phyloP scores from a whole-genome alignment of 1,140 invertebrate species.

The Drepana arcuata region DNA sequence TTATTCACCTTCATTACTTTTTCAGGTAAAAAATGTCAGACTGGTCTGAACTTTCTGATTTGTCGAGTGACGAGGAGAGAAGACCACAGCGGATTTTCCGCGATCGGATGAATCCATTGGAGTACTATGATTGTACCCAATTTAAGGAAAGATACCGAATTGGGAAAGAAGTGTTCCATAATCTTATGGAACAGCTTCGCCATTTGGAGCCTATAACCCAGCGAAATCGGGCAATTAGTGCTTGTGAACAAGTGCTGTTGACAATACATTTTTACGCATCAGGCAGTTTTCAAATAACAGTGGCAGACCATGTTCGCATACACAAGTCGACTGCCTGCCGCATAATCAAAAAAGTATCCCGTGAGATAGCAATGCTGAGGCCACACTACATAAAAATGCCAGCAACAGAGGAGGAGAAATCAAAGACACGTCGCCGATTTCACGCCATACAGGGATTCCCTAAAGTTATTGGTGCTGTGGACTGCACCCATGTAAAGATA shows the following conservation, averaged over 20 bases:
- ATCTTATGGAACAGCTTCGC: no score
- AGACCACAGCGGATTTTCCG: no score
- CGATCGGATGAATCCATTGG: no score
- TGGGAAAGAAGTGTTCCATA: no score
- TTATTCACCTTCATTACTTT: no score
- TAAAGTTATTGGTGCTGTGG: slow-evolving; percentile 17
- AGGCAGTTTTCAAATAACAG: slow-evolving; percentile 12
- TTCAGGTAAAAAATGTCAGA: no score
- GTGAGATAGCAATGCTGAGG: slow-evolving; percentile 15
- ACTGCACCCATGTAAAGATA: slow-evolving; percentile 16
- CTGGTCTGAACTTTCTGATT: no score
- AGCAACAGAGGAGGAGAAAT: background rate
- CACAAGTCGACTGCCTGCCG: slow-evolving; percentile 16
- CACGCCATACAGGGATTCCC: slow-evolving; percentile 22
- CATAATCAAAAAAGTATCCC: slow-evolving; percentile 9
- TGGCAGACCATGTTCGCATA: slow-evolving; percentile 14
- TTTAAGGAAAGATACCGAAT: no score
- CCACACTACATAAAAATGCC: slow-evolving; percentile 5
- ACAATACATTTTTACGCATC: slow-evolving; percentile 15
- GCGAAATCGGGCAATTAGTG: no score
- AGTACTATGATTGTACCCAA: no score
- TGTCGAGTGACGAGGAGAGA: no score
- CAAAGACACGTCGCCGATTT: slow-evolving; percentile 14
- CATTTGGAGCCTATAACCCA: no score
- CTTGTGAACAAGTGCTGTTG: slow-evolving; percentile 17